Evolutionary conservation across 2,113 vertebrate species (phyloP).

Genomic region (Corapipo altera): DNA sequence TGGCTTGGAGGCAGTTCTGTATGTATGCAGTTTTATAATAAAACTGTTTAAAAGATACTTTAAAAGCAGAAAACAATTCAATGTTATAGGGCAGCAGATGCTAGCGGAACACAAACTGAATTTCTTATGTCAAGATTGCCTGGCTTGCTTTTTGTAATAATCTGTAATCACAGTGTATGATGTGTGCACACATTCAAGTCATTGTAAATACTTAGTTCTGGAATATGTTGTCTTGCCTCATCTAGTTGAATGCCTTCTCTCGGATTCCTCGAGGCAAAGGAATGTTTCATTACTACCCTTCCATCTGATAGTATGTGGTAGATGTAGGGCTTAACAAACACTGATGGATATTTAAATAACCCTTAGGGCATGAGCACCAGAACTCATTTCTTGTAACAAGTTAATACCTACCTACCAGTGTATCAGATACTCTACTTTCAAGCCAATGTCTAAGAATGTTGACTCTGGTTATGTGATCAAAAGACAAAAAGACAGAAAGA

Average conservation of each 20-base stretch:
- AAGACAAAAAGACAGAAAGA: background rate
- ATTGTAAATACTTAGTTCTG: background rate
- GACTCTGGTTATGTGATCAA: background rate
- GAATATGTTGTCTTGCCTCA: background rate
- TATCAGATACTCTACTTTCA: background rate
- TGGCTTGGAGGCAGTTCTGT: background rate
- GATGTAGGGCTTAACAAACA: background rate
- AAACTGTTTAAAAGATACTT: background rate
- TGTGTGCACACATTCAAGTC: background rate
- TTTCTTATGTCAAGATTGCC: background rate
- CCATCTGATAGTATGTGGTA: background rate
- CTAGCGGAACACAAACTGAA: background rate
- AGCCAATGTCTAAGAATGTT: background rate
- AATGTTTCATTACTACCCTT: background rate
- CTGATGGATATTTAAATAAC: background rate
- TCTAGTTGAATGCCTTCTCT: background rate
- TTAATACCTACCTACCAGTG: background rate
- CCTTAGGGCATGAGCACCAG: background rate
- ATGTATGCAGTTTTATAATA: background rate
- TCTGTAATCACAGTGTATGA: background rate
- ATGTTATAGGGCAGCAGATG: background rate
- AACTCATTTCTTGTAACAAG: background rate
- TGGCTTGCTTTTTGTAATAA: background rate
- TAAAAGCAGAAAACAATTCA: background rate
- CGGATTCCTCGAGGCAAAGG: background rate